Percentiles rank a stretch among this genome's conserved stretches.
Evolutionary conservation across 2,888 invertebrate species (phyloP).

Genomic region (Drosophila stalkeri): DNA sequence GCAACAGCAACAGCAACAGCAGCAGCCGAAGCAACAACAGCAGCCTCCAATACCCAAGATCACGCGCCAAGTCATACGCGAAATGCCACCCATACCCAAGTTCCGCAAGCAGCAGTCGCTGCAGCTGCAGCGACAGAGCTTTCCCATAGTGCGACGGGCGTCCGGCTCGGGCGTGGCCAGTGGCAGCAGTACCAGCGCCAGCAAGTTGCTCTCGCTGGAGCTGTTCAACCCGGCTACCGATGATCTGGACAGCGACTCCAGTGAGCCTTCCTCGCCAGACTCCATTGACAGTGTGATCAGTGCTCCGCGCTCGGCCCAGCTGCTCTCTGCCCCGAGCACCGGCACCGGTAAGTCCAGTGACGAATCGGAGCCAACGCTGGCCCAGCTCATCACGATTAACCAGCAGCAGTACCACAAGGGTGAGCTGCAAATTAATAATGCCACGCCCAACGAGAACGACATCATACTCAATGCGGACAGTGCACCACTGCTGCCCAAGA

Average conservation of each 20-base stretch:
- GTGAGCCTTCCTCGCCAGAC: slow-evolving; percentile 93
- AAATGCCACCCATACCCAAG: slow-evolving; percentile 88
- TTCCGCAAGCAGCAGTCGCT: slow-evolving; percentile 85
- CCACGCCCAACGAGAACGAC: slow-evolving; percentile 56
- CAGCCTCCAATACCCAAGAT: slow-evolving; percentile 84
- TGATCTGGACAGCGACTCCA: slow-evolving; percentile 95
- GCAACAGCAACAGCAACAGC: slow-evolving; percentile 37
- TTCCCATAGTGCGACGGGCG: slow-evolving; percentile 90
- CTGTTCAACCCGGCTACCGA: slow-evolving; percentile 96
- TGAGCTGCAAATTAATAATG: slow-evolving; percentile 68
- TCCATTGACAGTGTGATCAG: slow-evolving; percentile 94
- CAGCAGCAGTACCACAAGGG: slow-evolving; percentile 66
- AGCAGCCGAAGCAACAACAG: slow-evolving; percentile 15
- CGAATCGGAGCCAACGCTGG: slow-evolving; percentile 53
- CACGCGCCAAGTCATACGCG: slow-evolving; percentile 88
- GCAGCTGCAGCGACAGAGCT: slow-evolving; percentile 84
- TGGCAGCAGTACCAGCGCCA: slow-evolving; percentile 86
- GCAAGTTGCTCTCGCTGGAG: slow-evolving; percentile 91
- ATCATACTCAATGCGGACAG: slow-evolving; percentile 82
- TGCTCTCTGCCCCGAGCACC: slow-evolving; percentile 36
- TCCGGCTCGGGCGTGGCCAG: slow-evolving; percentile 82
- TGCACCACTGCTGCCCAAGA: slow-evolving; percentile 68
- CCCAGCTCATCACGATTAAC: slow-evolving; percentile 51
- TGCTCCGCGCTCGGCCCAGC: slow-evolving; percentile 85
- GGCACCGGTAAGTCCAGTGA: slow-evolving; percentile 56